Base-by-base conservation (phyloP, 1,140 invertebrate genomes). In the Drosophila lacertosa region DNA sequence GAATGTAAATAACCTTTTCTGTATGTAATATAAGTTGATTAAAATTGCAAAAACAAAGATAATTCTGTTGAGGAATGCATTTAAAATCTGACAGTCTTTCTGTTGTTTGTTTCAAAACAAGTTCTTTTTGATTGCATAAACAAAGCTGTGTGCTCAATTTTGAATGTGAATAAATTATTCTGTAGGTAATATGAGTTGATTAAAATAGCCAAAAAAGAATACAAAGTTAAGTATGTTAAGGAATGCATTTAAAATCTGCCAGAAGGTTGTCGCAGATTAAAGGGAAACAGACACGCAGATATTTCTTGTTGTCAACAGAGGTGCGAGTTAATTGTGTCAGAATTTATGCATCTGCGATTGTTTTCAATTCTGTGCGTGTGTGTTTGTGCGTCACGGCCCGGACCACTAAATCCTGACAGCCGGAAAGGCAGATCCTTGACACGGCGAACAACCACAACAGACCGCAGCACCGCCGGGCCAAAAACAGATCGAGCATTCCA, bases 401-500 rank as follows among this genome's bases (percentile, higher is more conserved):
- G 26, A 13, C 10, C 26, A 29, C 57, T 37, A 15, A 54, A 40
- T 55, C 39, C n/a, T 18, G 29, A 45, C 29, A 47, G 11, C 18
- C 18, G 26, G 10, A 32, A 24, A n/a, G 35, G 7, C 32, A 50
- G 22, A 29, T 39, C 15, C 33, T 29, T 15, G 22, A 18, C 53
- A 48, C 53, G 9, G 24, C 39, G 35, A 26, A 7, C 16, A 13
- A 39, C 29, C 16, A 51, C 13, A 26, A 1, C 15, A 29, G 24
- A 48, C 22, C 35, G 22, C 24, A 47, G 35, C 39, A 37, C 10
- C 15, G 29, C 11, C 22, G 9, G 37, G 10, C 37, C 32, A 11
- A 26, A 11, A 26, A 51, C 50, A 71, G 59, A 75, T 75, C 69
- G 77, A 48, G 35, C 54, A 64, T 48, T 73, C 73, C 73, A 65